phyloP scores from a whole-genome alignment of 2,888 invertebrate genomes.

The Drosophila hawaiiensis region DNA sequence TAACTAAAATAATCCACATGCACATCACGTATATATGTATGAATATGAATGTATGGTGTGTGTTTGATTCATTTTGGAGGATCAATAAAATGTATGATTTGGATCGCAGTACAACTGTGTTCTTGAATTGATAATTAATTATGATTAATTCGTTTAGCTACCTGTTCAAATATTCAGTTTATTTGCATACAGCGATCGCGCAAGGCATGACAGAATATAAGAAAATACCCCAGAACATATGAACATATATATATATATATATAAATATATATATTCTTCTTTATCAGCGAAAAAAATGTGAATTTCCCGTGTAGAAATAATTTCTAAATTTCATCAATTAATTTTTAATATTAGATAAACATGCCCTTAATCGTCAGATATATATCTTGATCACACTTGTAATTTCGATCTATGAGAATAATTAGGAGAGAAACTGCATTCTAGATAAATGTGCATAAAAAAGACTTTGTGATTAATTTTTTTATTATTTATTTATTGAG shows the following conservation, averaged over 20 bases:
- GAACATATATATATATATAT: background rate
- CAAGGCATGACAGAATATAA: background rate
- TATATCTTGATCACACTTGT: background rate
- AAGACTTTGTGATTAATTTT: background rate
- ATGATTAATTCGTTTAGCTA: background rate
- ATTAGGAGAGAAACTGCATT: background rate
- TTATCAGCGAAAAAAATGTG: background rate
- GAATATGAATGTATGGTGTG: too few relatives aligned
- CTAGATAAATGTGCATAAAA: background rate
- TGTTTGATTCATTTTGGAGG: background rate
- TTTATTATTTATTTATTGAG: background rate
- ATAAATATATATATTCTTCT: too few relatives aligned
- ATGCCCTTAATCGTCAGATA: background rate
- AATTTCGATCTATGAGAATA: too few relatives aligned
- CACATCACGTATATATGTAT: background rate
- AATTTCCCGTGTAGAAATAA: background rate
- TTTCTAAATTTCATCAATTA: background rate
- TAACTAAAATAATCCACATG: conserved; percentile 2
- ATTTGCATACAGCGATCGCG: background rate
- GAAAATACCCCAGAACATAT: background rate
- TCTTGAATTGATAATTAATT: background rate
- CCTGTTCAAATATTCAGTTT: background rate
- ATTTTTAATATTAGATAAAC: background rate
- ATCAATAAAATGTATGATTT: conserved; percentile 17
- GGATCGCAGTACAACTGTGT: background rate